A percentile compares a stretch with the other conserved stretches of the same genome.
These are phyloP conservation scores for Drosophila rhopaloa DNA, from an alignment of 1,140 invertebrate genomes.

Conservation along the genomic window DNA sequence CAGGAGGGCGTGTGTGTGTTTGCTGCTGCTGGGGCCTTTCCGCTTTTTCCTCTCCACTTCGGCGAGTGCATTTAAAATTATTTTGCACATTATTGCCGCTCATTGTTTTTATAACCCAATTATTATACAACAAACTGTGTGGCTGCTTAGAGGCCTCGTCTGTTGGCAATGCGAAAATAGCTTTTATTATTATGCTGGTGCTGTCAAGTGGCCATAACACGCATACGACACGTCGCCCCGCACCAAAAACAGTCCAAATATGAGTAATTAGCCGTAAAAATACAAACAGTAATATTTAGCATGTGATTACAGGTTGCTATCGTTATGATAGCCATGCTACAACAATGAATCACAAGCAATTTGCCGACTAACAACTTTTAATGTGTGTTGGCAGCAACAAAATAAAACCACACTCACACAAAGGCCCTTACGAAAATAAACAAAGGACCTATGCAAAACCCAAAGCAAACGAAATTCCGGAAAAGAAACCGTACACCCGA, in stretches of 20 bases:
- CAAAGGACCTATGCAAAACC: conserved; percentile 31
- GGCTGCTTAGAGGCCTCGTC: conserved; percentile 27
- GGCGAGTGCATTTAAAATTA: conserved; percentile 74
- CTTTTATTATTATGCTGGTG: conserved; percentile 50
- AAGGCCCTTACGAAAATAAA: conserved; percentile 21
- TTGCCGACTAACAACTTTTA: conserved; percentile 66
- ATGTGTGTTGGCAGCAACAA: conserved; percentile 47
- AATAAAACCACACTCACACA: conserved; percentile 22
- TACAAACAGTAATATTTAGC: conserved; percentile 64
- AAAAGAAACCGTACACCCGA: conserved; percentile 32
- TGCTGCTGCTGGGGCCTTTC: conserved; percentile 15
- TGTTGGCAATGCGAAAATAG: conserved; percentile 60
- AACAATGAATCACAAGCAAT: conserved; percentile 75
- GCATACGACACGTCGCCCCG: conserved; percentile 61
- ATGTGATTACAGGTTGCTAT: conserved; percentile 64
- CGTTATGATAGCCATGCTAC: conserved; percentile 61
- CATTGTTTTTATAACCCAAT: conserved; percentile 79
- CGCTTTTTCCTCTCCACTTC: neutral
- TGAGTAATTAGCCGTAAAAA: conserved; percentile 77
- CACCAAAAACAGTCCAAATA: conserved; percentile 32
- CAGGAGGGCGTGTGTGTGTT: conserved; percentile 44
- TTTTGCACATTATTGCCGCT: conserved; percentile 79
- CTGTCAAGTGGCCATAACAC: conserved; percentile 72
- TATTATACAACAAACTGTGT: conserved; percentile 58
- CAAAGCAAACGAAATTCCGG: conserved; percentile 33